Evolutionary conservation across 2,113 vertebrate species (phyloP), one percentile per base, ranked within the genome.

Genomic region (Psittacus erithacus): DNA sequence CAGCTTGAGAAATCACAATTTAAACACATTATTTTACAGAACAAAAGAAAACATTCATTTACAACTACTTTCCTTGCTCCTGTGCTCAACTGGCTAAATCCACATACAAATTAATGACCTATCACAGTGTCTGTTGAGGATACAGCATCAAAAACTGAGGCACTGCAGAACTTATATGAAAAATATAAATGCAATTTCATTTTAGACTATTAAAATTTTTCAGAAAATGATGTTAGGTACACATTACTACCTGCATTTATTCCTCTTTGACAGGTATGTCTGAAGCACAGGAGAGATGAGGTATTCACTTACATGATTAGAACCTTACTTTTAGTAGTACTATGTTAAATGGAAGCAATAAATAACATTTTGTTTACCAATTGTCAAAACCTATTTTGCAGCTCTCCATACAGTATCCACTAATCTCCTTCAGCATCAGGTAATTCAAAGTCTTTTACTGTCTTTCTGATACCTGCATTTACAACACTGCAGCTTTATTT

Each of bases 21-120:
- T 84, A 89, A 96, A 89, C 64, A 71, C 18, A 35, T 55, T 91
- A 55, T 83, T 90, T 90, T 71, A 82, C 31, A 75, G 23, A 69
- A 64, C 7, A 85, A 85, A 93, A 62, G 82, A 82, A 75, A 76
- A 13, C 44, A 88, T 83, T 74, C 75, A 63, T 88, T 92, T 94
- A 81, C 43, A 90, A 55, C 46, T 23, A 90, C 76, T 89, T 78
- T 86, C 43, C 52, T 89, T 83, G 43, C 17, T 93, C 69, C 75
- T 63, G 28, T 44, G 96, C 78, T 92, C 83, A 90, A 53, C 5
- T 85, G 67, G 70, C 52, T 92, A 93, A 95, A 95, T 95, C 91
- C 87, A 95, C 29, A 88, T 47, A 89, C 31, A 92, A 94, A 96
- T 88, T 68, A 95, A 96, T 94, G 94, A 95, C 86, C 59, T 94